Conservation (phyloP, 2,113 vertebrate genomes). For the Corapipo altera region DNA sequence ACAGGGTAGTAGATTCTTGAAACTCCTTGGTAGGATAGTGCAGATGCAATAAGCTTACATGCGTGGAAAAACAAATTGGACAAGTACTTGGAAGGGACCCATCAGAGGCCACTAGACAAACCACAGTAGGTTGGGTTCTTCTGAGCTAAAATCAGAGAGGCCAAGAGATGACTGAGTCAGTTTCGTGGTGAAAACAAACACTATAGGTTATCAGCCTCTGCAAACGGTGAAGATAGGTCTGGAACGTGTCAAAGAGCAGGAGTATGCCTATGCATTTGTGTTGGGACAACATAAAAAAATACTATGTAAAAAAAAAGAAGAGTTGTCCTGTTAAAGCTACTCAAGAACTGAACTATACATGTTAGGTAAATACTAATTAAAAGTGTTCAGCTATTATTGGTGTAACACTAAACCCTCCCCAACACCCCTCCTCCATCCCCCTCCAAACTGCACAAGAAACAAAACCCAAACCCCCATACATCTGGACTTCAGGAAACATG, state of each 20-base stretch:
- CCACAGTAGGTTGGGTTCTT: background rate
- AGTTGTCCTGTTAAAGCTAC: background rate
- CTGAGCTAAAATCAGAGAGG: background rate
- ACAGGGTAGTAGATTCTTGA: background rate
- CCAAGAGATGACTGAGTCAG: background rate
- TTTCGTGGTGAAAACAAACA: background rate
- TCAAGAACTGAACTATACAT: background rate
- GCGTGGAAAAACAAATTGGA: background rate
- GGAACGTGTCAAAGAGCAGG: background rate
- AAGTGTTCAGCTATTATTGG: background rate
- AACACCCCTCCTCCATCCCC: fast-evolving
- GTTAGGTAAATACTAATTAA: background rate
- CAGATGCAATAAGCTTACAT: background rate
- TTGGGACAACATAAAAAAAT: background rate
- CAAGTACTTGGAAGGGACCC: background rate
- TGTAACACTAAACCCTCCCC: background rate
- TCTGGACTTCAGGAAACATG: background rate
- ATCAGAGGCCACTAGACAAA: background rate
- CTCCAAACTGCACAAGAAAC: background rate
- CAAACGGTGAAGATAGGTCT: background rate
- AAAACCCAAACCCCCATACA: fast-evolving
- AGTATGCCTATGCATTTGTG: background rate
- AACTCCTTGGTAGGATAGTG: background rate
- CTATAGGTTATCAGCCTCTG: background rate
- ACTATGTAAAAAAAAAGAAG: background rate